phyloP scores from a whole-genome alignment of 2,888 invertebrate species.

The Lasiommata megera region DNA sequence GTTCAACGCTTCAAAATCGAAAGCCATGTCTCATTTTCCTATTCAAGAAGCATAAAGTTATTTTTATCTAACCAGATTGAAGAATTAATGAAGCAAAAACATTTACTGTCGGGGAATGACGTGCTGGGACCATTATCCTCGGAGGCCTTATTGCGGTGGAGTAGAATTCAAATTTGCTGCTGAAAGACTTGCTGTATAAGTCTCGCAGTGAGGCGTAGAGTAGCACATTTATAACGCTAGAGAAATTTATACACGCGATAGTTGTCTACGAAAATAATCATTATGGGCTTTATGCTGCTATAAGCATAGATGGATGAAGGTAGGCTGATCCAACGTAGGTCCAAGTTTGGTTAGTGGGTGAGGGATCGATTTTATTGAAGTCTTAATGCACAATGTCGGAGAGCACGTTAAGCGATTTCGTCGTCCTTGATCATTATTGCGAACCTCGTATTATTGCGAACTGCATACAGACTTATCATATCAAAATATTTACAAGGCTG shows the following conservation, averaged over 20 bases:
- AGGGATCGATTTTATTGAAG: too few relatives aligned
- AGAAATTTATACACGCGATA: slow-evolving; percentile 29
- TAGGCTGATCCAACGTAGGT: too few relatives aligned
- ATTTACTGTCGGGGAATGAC: slow-evolving; percentile 17
- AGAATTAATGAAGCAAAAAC: slow-evolving; percentile 36
- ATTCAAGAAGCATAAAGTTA: slow-evolving; percentile 24
- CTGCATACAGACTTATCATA: too few relatives aligned
- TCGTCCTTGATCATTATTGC: too few relatives aligned
- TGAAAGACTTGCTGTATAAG: neutral
- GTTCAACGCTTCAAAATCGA: neutral
- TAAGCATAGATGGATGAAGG: too few relatives aligned
- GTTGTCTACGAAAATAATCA: slow-evolving; percentile 9
- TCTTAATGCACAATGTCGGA: too few relatives aligned
- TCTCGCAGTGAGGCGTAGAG: slow-evolving; percentile 45
- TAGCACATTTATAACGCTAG: slow-evolving; percentile 49
- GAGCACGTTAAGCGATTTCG: too few relatives aligned
- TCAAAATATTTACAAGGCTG: too few relatives aligned
- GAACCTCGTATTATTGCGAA: too few relatives aligned
- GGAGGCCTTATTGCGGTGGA: neutral
- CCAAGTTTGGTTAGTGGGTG: too few relatives aligned
- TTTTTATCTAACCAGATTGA: slow-evolving; percentile 36
- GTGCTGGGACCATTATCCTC: neutral
- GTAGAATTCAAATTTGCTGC: slow-evolving; percentile 7
- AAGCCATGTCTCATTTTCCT: slow-evolving; percentile 19
- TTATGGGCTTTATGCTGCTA: neutral